A percentile compares a stretch with the other conserved stretches of the same genome.
phyloP scores from a whole-genome alignment of 2,888 invertebrate genomes.

The Cetonia aurata region DNA sequence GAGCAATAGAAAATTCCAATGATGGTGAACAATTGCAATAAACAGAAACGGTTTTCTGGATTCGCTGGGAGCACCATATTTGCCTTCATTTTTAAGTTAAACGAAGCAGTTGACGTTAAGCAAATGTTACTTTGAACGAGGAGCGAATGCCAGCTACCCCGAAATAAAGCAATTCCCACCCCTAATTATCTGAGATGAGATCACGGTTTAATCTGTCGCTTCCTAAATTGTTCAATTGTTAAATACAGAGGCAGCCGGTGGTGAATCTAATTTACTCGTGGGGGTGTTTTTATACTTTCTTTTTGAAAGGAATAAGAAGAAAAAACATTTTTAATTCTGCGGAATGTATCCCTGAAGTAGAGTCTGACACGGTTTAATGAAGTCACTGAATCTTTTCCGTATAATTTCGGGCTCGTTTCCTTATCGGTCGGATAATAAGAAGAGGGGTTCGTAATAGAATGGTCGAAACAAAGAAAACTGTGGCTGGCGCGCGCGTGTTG shows the following conservation, averaged over 20 bases:
- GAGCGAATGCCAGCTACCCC: slow-evolving; percentile 34
- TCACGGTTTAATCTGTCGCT: slow-evolving; percentile 47
- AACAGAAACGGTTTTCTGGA: slow-evolving; percentile 3
- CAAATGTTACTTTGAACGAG: slow-evolving; percentile 42
- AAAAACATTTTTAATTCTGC: slow-evolving; percentile 41
- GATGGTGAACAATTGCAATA: slow-evolving; percentile 6
- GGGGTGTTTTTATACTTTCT: slow-evolving; percentile 26
- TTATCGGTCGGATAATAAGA: slow-evolving; percentile 35
- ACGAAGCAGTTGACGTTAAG: slow-evolving; percentile 42
- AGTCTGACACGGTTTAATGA: slow-evolving; percentile 44
- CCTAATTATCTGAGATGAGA: slow-evolving; percentile 46
- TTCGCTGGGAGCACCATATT: background rate
- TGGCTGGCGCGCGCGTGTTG: slow-evolving; percentile 15
- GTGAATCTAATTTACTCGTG: slow-evolving; percentile 38
- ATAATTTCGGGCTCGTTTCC: slow-evolving; percentile 41
- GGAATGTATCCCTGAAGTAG: slow-evolving; percentile 36
- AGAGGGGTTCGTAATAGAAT: slow-evolving; percentile 4
- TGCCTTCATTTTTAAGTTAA: slow-evolving; percentile 36
- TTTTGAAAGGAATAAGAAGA: slow-evolving; percentile 5
- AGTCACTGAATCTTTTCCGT: slow-evolving; percentile 46
- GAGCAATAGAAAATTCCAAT: background rate
- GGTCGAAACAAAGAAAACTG: slow-evolving; percentile 21
- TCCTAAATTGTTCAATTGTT: slow-evolving; percentile 47
- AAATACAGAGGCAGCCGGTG: slow-evolving; percentile 39
- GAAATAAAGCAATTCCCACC: slow-evolving; percentile 45